Percentiles rank a stretch among this genome's conserved stretches.
These are phyloP conservation scores for Halcyon senegalensis DNA, from an alignment of 2,113 vertebrate species.

Conservation along the genomic window DNA sequence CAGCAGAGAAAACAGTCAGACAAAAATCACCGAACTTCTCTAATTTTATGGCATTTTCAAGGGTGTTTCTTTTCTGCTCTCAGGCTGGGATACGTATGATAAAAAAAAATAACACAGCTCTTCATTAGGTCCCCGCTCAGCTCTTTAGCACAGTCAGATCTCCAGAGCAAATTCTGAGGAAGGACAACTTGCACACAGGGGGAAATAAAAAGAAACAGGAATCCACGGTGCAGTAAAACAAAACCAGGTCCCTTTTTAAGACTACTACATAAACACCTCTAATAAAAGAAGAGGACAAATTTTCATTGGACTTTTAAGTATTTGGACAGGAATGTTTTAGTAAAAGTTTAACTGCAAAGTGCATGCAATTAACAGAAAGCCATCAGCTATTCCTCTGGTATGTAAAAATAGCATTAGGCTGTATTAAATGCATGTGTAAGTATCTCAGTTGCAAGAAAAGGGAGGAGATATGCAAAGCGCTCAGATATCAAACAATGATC, in stretches of 20 bases:
- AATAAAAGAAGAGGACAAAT: constrained; percentile 62
- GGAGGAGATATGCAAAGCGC: constrained; percentile 73
- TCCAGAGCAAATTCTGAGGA: neutral
- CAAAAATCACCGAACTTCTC: constrained; percentile 43
- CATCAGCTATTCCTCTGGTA: constrained; percentile 61
- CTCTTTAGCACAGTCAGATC: neutral
- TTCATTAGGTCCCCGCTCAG: neutral
- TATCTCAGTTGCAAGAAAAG: constrained; percentile 71
- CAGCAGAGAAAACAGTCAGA: constrained; percentile 51
- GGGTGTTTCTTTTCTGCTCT: constrained; percentile 8
- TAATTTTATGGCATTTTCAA: constrained; percentile 34
- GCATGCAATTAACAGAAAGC: constrained; percentile 65
- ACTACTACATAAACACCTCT: constrained; percentile 66
- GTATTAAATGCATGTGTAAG: constrained; percentile 69
- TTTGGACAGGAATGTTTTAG: constrained; percentile 49
- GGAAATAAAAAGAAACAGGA: constrained; percentile 47
- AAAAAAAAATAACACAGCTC: neutral
- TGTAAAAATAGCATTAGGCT: constrained; percentile 69
- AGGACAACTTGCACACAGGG: neutral
- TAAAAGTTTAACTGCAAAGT: constrained; percentile 63
- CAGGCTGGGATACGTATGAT: neutral
- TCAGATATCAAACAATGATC: constrained; percentile 72
- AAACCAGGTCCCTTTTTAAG: constrained; percentile 65
- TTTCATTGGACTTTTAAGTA: constrained; percentile 53
- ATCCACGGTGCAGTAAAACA: constrained; percentile 44